Conservation (phyloP, 2,113 vertebrate genomes). For the Acanthisitta chloris region DNA sequence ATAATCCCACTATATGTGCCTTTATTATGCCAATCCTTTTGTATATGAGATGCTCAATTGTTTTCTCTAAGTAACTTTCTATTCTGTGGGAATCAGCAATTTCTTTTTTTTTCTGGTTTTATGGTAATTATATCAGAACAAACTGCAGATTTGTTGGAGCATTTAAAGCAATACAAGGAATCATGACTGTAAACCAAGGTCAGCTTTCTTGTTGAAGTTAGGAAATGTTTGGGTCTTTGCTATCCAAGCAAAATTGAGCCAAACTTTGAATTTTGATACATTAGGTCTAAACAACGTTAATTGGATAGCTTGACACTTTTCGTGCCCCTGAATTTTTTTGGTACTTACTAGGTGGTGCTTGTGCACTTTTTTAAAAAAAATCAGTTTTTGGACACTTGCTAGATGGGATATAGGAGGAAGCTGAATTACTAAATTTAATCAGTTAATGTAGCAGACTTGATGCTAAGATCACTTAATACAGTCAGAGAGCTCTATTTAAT, state of each 20-base stretch:
- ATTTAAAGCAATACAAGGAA: not conserved
- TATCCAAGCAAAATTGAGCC: not conserved
- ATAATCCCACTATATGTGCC: not conserved
- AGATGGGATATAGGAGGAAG: not conserved
- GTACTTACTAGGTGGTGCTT: not conserved
- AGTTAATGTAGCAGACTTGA: not conserved
- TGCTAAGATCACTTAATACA: not conserved
- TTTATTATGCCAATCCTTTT: not conserved
- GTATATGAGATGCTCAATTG: not conserved
- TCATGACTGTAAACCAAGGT: not conserved
- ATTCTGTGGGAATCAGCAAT: not conserved
- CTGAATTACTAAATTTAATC: not conserved
- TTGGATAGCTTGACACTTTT: not conserved
- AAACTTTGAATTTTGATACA: not conserved
- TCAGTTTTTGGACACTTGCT: not conserved
- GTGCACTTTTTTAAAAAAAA: not conserved
- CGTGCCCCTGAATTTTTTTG: not conserved
- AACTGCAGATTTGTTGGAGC: not conserved
- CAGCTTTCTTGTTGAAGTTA: not conserved
- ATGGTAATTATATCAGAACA: not conserved
- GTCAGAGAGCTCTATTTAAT: not conserved
- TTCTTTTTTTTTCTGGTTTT: not conserved
- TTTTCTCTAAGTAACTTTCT: not conserved
- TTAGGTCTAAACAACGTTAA: not conserved
- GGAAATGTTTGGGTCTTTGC: not conserved